phyloP scores from a whole-genome alignment of 2,888 invertebrate genomes.

The Drosophila gaucha region DNA sequence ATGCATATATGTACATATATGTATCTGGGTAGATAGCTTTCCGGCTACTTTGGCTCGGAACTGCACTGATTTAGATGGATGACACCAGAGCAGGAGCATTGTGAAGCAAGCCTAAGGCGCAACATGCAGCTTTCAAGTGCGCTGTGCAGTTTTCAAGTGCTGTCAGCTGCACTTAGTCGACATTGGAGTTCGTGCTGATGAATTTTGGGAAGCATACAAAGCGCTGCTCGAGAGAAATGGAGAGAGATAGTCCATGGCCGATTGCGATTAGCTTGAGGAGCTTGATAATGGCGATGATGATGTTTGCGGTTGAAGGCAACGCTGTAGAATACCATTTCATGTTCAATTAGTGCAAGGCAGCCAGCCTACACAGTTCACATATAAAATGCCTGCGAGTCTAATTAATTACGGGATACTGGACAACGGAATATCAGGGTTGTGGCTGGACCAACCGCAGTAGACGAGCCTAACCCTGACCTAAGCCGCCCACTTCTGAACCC shows the following conservation, averaged over 20 bases:
- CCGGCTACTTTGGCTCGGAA: constrained; percentile 36
- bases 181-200: constrained; percentile 60
- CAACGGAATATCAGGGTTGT: constrained; percentile 27
- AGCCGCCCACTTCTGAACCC: neutral
- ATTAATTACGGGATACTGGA: constrained; percentile 64
- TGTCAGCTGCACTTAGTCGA: constrained; percentile 70
- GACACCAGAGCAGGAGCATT: constrained; percentile 38
- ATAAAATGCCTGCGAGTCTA: constrained; percentile 80
- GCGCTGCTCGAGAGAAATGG: neutral
- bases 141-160: constrained; percentile 67
- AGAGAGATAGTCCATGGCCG: constrained; percentile 18
- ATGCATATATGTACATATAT: neutral
- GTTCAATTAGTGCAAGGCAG: constrained; percentile 70
- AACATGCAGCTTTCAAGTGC: constrained; percentile 50
- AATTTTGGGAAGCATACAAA: constrained; percentile 43
- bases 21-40: neutral
- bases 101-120: constrained; percentile 52
- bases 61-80: constrained; percentile 64
- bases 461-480: neutral
- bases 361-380: constrained; percentile 49
- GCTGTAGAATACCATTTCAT: constrained; percentile 61
- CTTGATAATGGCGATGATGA: constrained; percentile 16
- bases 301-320: constrained; percentile 21
- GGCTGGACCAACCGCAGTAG: constrained; percentile 16
- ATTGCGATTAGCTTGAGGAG: constrained; percentile 32